phyloP scores from a whole-genome alignment of 2,797 vertebrate genomes.

The Oryzias dopingdopingensis region DNA sequence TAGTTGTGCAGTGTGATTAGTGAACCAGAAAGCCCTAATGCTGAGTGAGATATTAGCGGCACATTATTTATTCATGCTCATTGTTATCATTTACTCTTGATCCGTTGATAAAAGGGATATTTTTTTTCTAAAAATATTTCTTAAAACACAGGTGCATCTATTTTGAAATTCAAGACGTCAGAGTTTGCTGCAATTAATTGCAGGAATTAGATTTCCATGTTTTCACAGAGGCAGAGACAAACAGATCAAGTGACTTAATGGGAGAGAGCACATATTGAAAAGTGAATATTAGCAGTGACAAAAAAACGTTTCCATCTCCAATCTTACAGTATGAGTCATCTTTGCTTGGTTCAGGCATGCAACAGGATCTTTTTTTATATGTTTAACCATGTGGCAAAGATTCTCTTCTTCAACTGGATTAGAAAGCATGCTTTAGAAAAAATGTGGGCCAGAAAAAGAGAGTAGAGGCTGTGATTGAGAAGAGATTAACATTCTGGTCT shows the following conservation, averaged over 20 bases:
- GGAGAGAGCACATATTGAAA: slow-evolving; percentile 16
- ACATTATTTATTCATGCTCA: neutral
- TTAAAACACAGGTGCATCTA: neutral
- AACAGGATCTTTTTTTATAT: neutral
- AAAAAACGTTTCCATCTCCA: slow-evolving; percentile 17
- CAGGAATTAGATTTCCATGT: neutral
- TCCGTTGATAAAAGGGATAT: neutral
- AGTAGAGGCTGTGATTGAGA: too few species aligned
- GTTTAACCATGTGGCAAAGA: neutral
- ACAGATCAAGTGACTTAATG: slow-evolving; percentile 16
- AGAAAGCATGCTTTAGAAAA: neutral
- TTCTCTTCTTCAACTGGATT: neutral
- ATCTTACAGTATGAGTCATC: neutral
- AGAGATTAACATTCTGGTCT: too few species aligned
- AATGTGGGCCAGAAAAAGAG: too few species aligned
- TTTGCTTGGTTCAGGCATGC: neutral
- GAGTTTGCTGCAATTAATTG: neutral
- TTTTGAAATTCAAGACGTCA: neutral
- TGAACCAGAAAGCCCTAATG: too few species aligned
- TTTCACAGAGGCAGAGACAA: slow-evolving; percentile 21
- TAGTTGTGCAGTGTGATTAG: neutral
- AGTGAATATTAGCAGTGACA: neutral
- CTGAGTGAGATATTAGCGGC: neutral
- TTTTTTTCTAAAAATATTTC: neutral
- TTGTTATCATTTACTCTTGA: neutral